These are phyloP conservation scores for Anniella stebbinsi DNA, from an alignment of 2,797 vertebrate genomes.

Conservation along the genomic window DNA sequence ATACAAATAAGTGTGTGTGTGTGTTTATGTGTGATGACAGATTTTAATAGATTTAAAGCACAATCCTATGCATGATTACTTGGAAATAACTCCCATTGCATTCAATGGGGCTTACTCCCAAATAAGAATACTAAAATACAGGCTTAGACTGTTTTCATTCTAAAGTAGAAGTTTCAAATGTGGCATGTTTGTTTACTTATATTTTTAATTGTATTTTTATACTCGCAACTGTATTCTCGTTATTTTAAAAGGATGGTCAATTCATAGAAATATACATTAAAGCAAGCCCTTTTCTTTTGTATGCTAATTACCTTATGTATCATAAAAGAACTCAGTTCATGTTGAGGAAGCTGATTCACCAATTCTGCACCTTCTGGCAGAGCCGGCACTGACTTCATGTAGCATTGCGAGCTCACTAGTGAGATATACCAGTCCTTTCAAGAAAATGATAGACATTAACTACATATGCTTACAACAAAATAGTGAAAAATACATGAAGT, in stretches of 20 bases:
- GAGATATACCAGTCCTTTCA: slow-evolving; percentile 94
- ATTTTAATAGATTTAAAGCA: neutral
- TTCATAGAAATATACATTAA: neutral
- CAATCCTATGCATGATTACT: too few species aligned
- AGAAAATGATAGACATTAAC: slow-evolving; percentile 8
- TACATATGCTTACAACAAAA: neutral
- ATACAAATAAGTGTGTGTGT: neutral
- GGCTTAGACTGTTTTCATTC: too few species aligned
- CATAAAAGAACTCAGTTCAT: slow-evolving; percentile 89
- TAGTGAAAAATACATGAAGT: neutral
- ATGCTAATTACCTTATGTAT: slow-evolving; percentile 85
- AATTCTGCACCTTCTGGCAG: slow-evolving; percentile 95
- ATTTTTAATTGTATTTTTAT: neutral
- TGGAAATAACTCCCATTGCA: too few species aligned
- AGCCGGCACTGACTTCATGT: slow-evolving; percentile 85
- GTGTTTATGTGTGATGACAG: neutral
- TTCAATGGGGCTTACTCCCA: too few species aligned
- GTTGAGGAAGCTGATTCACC: slow-evolving; percentile 89
- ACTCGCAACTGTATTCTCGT: too few species aligned
- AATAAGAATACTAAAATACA: too few species aligned
- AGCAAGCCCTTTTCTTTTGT: neutral
- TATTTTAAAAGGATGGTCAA: neutral
- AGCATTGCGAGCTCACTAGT: slow-evolving; percentile 93
- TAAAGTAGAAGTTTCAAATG: neutral
- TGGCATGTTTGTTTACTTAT: neutral